phyloP scores from a whole-genome alignment of 2,113 vertebrate species.

The Calyptomena viridis region DNA sequence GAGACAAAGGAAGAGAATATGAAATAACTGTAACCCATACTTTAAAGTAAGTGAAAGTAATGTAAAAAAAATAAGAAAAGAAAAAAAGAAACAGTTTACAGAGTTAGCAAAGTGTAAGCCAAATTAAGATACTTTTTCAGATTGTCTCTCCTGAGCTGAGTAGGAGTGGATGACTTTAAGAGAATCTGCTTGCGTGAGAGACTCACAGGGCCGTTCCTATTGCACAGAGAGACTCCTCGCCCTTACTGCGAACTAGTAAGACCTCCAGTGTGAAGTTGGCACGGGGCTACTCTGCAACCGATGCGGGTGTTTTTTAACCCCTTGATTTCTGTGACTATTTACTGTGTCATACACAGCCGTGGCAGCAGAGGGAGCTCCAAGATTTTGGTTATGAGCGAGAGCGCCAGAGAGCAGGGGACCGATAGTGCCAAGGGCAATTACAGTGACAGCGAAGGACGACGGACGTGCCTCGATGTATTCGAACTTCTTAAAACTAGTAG shows the following conservation, averaged over 20 bases:
- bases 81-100: neutral
- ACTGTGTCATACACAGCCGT: neutral
- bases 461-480: neutral
- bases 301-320: neutral
- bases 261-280: rapidly evolving
- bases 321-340: neutral
- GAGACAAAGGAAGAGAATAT: neutral
- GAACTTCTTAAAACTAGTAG: neutral
- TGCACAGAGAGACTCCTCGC: rapidly evolving
- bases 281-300: rapidly evolving
- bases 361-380: conserved; percentile 28
- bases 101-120: neutral
- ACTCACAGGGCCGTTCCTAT: rapidly evolving
- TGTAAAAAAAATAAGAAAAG: neutral
- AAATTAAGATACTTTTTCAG: neutral
- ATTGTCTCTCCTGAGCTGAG: neutral
- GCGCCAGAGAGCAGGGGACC: rapidly evolving
- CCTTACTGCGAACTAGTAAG: rapidly evolving
- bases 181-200: neutral
- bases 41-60: neutral
- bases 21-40: neutral
- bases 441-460: rapidly evolving
- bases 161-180: too few relatives aligned
- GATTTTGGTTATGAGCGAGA: neutral
- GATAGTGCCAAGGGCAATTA: too few relatives aligned